Evolutionary conservation across 1,140 invertebrate genomes (phyloP).

Genomic region (Bombus polaris): DNA sequence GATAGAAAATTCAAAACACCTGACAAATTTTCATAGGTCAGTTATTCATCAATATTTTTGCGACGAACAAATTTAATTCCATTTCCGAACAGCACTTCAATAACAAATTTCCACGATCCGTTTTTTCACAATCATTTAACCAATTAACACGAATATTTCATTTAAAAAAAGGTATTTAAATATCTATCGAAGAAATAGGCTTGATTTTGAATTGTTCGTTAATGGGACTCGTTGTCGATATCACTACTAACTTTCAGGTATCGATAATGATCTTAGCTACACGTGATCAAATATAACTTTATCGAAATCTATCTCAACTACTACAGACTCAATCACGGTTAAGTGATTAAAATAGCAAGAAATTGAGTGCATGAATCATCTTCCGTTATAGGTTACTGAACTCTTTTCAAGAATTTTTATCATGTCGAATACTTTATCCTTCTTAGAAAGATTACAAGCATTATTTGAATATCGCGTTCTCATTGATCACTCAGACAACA

Average conservation of each 20-base stretch:
- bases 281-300: neutral
- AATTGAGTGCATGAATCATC: neutral
- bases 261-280: too few relatives aligned
- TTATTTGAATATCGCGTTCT: neutral
- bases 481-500: too few relatives aligned
- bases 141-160: neutral
- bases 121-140: neutral
- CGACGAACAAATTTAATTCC: too few relatives aligned
- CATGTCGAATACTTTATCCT: neutral
- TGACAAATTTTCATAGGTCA: neutral
- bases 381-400: neutral
- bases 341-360: neutral
- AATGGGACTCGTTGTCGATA: too few relatives aligned
- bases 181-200: too few relatives aligned
- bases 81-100: neutral
- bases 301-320: too few relatives aligned
- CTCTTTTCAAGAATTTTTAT: neutral
- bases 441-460: neutral
- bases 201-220: too few relatives aligned
- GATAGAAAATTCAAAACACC: neutral
- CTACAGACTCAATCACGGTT: neutral
- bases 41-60: neutral
- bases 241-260: too few relatives aligned
- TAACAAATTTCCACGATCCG: neutral
- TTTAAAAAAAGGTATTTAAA: too few relatives aligned